These are phyloP conservation scores for Neocrepidodera transversa DNA, from an alignment of 2,888 invertebrate genomes.

Conservation along the genomic window DNA sequence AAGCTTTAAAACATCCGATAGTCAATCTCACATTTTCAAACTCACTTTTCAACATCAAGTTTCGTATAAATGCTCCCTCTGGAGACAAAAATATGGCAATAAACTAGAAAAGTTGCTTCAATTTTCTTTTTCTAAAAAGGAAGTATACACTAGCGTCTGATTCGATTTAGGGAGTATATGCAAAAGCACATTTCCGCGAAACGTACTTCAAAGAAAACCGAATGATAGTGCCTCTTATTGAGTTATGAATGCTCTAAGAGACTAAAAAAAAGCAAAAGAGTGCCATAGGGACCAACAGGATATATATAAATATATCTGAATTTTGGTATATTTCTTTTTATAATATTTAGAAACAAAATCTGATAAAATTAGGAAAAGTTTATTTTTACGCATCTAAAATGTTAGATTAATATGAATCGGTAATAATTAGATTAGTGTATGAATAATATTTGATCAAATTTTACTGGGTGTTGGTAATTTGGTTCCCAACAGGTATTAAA, in stretches of 20 bases:
- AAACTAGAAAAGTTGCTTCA: slow-evolving; percentile 50
- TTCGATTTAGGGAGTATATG: slow-evolving; percentile 59
- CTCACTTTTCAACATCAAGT: slow-evolving; percentile 22
- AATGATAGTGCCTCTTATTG: slow-evolving; percentile 46
- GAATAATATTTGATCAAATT: too few species aligned
- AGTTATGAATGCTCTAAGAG: slow-evolving; percentile 35
- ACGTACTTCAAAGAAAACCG: slow-evolving; percentile 49
- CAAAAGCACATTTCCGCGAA: slow-evolving; percentile 48
- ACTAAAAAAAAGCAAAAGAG: slow-evolving; percentile 18
- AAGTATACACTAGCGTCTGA: slow-evolving; percentile 56
- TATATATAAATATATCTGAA: slow-evolving; percentile 9
- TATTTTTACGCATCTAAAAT: too few species aligned
- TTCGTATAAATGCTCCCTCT: slow-evolving; percentile 29
- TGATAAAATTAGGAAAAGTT: too few species aligned
- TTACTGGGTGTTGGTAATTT: too few species aligned
- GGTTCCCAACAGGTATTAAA: too few species aligned
- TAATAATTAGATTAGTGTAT: too few species aligned
- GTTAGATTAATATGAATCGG: too few species aligned
- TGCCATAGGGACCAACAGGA: slow-evolving; percentile 22
- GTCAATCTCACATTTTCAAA: slow-evolving; percentile 4
- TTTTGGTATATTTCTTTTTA: background rate
- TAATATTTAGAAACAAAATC: too few species aligned
- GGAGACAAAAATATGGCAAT: slow-evolving; percentile 39
- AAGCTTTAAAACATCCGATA: background rate
- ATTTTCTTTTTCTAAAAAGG: slow-evolving; percentile 52